Percentiles rank a stretch among this genome's conserved stretches.
Evolutionary conservation across 2,797 vertebrate species (phyloP).

Genomic region (Pteropus rufus): DNA sequence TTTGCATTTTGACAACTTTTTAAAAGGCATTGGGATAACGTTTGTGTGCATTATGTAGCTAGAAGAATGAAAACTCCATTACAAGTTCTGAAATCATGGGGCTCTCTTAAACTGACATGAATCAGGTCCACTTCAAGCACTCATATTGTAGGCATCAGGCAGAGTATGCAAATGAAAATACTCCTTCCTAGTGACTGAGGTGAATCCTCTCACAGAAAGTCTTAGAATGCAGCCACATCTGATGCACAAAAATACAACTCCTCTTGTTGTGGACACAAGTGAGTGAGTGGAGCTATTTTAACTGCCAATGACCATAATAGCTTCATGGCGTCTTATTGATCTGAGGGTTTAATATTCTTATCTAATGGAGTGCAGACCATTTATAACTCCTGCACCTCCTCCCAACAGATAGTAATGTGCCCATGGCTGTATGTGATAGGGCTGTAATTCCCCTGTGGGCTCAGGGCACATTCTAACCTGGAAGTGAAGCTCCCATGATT

Average conservation of each 20-base stretch:
- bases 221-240: background rate
- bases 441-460: background rate
- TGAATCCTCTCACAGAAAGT: background rate
- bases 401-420: background rate
- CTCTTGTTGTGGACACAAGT: background rate
- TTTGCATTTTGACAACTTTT: conserved; percentile 60
- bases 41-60: conserved; percentile 60
- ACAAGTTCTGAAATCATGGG: conserved; percentile 45
- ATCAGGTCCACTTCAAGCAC: background rate
- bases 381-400: background rate
- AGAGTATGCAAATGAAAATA: background rate
- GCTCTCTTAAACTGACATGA: conserved; percentile 7
- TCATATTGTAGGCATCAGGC: background rate
- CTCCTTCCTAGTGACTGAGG: background rate
- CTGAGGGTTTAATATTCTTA: conserved; percentile 42
- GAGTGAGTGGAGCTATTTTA: background rate
- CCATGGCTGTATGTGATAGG: background rate
- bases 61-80: conserved; percentile 59
- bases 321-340: conserved; percentile 48
- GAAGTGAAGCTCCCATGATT: background rate
- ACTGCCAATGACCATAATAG: conserved; percentile 7
- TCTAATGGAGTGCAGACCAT: conserved; percentile 23
- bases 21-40: conserved; percentile 52
- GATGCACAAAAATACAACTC: background rate
- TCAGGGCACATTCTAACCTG: background rate